Base-by-base conservation (phyloP, 2,888 invertebrate species). In the Xylocampa areola region DNA sequence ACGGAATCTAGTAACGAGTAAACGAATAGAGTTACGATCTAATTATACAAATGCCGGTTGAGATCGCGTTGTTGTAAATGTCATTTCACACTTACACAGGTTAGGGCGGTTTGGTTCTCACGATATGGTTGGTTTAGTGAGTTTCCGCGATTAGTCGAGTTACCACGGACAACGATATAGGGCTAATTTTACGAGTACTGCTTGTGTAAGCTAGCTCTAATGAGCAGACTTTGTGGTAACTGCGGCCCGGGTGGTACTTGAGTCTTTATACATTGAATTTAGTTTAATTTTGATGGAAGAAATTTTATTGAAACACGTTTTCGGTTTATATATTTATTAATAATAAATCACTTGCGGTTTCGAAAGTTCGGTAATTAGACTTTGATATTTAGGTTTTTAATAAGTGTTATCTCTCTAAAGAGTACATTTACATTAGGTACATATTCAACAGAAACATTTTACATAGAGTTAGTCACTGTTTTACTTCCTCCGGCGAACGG, bases 11-110 rank as follows among this genome's bases (percentile, higher is more conserved):
- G 80, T 85, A 86, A 84, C 81, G 78, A 75, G 77, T 64, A 58
- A 81, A 76, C 76, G 76, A 84, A 86, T 80, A 85, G 85, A 88
- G 81, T 86, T 88, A 89, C 88, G 88, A 86, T 85, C 88, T 90
- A 91, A 91, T 91, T 91, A 90, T 85, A 86, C 81, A 79, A 82
- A 84, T 82, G 78, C 77, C 77, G 81, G 81, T 86, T 81, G 77
- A 72, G 77, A 78, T 81, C 77, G 71, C 78, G 76, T 73, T 76
- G 83, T 84, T 76, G 83, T 84, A 87, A 90, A 89, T 89, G 90
- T 87, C 89, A 89, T 86, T 88, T 87, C 79, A 82, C 84, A 85
- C 85, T 84, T 81, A 74, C 75, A 68, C 60, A 47, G 65, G 37
- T 41, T 39, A 23, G 51, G 60, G 50, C 57, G 67, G 66, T 49